Conservation (phyloP, 2,888 invertebrate species). For the Aphodius sticticus region DNA sequence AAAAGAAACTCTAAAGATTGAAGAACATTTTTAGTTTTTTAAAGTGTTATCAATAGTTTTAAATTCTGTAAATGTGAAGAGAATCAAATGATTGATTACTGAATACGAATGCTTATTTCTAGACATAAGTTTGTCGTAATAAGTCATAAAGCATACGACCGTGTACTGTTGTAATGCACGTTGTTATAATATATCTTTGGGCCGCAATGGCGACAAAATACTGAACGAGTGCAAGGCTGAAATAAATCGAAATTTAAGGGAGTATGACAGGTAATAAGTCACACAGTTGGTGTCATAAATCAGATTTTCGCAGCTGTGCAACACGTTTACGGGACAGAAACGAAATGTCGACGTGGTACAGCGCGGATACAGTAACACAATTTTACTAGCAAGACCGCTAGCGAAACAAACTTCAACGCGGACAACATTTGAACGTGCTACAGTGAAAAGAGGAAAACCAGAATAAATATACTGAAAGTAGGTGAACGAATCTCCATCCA, state of each 20-base stretch:
- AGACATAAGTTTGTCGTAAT: too few relatives aligned
- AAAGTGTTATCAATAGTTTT: too few relatives aligned
- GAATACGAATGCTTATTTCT: too few relatives aligned
- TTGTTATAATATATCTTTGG: background rate
- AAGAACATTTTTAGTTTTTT: too few relatives aligned
- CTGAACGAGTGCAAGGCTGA: conserved; percentile 10
- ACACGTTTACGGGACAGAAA: background rate
- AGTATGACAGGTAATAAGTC: conserved; percentile 23
- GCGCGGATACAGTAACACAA: background rate
- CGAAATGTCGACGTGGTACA: background rate
- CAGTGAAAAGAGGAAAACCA: background rate
- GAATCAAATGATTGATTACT: too few relatives aligned
- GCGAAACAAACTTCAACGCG: conserved; percentile 6
- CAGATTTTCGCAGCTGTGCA: conserved; percentile 5
- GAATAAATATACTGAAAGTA: background rate
- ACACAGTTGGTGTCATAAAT: conserved; percentile 11
- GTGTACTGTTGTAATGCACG: background rate
- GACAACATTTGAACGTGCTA: background rate
- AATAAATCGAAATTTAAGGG: conserved; percentile 26
- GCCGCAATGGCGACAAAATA: background rate
- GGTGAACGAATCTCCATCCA: background rate
- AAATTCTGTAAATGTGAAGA: too few relatives aligned
- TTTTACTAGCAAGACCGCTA: background rate
- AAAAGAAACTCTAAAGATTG: too few relatives aligned
- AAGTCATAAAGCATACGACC: background rate